Conservation (phyloP, 2,888 invertebrate genomes). For the Sphaerophoria rueppellii region DNA sequence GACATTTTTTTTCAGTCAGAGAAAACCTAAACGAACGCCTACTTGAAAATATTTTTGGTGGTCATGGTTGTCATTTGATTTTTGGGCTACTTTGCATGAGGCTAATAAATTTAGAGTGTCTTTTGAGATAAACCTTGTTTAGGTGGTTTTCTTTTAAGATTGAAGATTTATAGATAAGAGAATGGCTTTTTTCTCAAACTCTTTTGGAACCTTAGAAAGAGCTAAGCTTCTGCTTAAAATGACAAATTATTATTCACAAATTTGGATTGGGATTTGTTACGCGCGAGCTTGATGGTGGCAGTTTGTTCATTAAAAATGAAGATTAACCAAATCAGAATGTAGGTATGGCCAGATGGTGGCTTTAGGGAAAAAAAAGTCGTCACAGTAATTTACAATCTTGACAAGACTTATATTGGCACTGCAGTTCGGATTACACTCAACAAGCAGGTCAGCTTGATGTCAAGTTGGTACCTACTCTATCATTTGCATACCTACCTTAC, state of each 20-base stretch:
- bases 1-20: background rate
- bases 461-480: too few species aligned
- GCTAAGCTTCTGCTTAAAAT: constrained; percentile 54
- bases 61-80: constrained; percentile 16
- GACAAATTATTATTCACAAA: constrained; percentile 21
- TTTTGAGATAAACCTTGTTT: constrained; percentile 13
- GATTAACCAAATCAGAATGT: background rate
- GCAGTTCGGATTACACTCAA: too few species aligned
- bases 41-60: constrained; percentile 51
- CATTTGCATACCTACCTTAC: too few species aligned
- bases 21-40: constrained; percentile 43
- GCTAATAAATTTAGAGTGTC: background rate
- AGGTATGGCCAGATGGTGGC: constrained; percentile 14
- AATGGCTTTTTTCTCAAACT: background rate
- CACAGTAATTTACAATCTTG: too few species aligned
- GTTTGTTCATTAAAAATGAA: constrained; percentile 14
- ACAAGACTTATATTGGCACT: too few species aligned
- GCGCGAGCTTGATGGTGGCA: background rate
- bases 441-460: too few species aligned
- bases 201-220: background rate
- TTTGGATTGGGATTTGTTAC: constrained; percentile 23
- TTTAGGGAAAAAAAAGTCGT: background rate
- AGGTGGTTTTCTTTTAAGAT: constrained; percentile 45
- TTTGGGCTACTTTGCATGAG: background rate
- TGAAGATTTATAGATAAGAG: constrained; percentile 54